Evolutionary conservation across 2,113 vertebrate genomes (phyloP), one percentile per base, ranked within the genome.

Genomic region (Boulengeromyrus knoepffleri): DNA sequence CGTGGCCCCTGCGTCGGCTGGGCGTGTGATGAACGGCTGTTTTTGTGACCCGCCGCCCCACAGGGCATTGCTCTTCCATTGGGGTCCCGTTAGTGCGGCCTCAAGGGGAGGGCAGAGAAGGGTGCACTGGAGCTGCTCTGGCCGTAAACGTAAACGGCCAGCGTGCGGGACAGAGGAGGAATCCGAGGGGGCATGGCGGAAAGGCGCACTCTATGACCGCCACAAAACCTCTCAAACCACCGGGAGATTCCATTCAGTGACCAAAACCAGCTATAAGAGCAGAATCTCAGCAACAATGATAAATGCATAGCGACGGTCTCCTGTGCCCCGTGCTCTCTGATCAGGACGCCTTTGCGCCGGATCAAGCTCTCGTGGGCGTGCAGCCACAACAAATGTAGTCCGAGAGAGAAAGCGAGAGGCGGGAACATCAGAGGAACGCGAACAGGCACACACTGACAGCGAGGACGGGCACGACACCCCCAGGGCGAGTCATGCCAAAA

Each of bases 21-120:
- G 90, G 90, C 90, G 89, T 39, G 58, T 88, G 92, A 95, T 94
- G 93, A 93, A 95, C 94, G 94, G 92, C 91, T 95, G 94, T 95
- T 96, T 95, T 95, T 92, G 92, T 95, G 94, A 95, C 95, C 94
- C 70, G 27, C 91, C 83, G 91, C 93, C 91, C 90, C 58, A 49
- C 2, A 50, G 70, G 8, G 15, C 21, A 56, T 89, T 80, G 77
- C 70, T 89, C 88, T 77, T 89, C 19, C 36, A 24, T 49, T 39
- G 27, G 15, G n/a, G 24, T 15, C n/a, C 8, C 10, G 7, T 89
- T 42, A 53, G 31, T n/a, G 1, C 0, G 31, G 45, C 8, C 45
- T 49, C 45, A 80, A 31, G 39, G 49, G 46, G 53, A 2, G 53
- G 17, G 53, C 6, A 56, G 53, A 56, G 53, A 21, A 56, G 19